A percentile compares a stretch with the other conserved stretches of the same genome.
phyloP scores from a whole-genome alignment of 2,797 vertebrate genomes.

The Coregonus suidteri region DNA sequence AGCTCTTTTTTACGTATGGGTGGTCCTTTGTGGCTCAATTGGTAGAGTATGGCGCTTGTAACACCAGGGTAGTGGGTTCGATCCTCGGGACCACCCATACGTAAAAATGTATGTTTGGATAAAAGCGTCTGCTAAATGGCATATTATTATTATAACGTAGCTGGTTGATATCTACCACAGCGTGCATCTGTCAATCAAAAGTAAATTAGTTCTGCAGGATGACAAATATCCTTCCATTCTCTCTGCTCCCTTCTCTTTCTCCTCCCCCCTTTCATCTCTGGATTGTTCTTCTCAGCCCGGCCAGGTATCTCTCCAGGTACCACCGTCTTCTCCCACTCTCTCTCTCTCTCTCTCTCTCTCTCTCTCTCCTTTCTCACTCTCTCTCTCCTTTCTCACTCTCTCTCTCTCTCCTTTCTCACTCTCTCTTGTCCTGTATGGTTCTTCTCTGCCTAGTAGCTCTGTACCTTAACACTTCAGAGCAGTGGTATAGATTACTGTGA shows the following conservation, averaged over 20 bases:
- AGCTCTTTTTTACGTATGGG: constrained; percentile 14
- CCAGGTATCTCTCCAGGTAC: no score
- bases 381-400: no score
- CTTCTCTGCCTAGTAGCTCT: constrained; percentile 33
- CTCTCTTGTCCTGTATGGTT: constrained; percentile 31
- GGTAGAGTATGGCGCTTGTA: no score
- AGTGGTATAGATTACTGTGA: constrained; percentile 68
- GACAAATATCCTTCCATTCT: constrained; percentile 54
- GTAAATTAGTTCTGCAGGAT: constrained; percentile 59
- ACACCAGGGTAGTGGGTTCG: no score
- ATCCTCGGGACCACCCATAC: no score
- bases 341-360: no score
- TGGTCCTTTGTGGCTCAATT: no score
- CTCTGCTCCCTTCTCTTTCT: constrained; percentile 22
- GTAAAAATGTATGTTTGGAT: no score
- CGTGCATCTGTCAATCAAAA: constrained; percentile 65
- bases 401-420: constrained; percentile 14
- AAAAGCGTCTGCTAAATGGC: no score
- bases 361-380: no score
- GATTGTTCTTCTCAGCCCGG: no score
- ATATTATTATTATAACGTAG: constrained; percentile 30
- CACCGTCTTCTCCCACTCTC: no score
- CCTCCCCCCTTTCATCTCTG: constrained; percentile 17
- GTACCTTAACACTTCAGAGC: constrained; percentile 23
- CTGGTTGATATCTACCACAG: constrained; percentile 54